A percentile compares a stretch with the other conserved stretches of the same genome.
phyloP scores from a whole-genome alignment of 64 coral and sea anemone genomes.

The Porites australiensis region DNA sequence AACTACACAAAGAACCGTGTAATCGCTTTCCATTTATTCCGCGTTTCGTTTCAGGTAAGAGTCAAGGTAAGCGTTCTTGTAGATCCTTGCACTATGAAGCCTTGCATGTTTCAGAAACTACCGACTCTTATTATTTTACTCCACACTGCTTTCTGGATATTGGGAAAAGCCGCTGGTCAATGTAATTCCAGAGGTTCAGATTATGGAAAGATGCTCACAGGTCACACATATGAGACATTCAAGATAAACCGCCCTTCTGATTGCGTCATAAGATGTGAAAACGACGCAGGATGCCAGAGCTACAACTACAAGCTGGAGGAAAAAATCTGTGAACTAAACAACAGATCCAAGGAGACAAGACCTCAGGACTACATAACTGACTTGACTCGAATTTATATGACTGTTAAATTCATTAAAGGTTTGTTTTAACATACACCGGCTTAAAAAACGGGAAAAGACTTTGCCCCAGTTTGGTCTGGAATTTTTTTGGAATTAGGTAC shows the following conservation, averaged over 20 bases:
- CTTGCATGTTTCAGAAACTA: neutral
- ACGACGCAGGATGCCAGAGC: neutral
- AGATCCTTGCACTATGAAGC: too few relatives aligned
- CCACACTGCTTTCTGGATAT: neutral
- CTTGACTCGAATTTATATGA: neutral
- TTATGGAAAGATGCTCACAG: neutral
- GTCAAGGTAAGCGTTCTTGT: too few relatives aligned
- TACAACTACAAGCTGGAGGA: neutral
- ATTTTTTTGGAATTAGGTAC: too few relatives aligned
- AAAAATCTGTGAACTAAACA: constrained; percentile 14
- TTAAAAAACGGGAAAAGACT: too few relatives aligned
- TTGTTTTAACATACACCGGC: neutral
- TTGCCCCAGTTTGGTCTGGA: too few relatives aligned
- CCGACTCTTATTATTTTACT: neutral
- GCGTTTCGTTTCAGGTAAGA: too few relatives aligned
- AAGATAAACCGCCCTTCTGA: neutral
- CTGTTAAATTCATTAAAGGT: neutral
- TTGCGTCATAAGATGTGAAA: constrained; percentile 15
- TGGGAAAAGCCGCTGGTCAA: neutral
- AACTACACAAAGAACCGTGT: too few relatives aligned
- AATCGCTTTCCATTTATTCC: too few relatives aligned
- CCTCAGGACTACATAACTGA: neutral
- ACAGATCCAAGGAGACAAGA: neutral
- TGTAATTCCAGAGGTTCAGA: neutral
- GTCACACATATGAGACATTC: neutral